These are phyloP conservation scores for Riparia riparia DNA, from an alignment of 2,113 vertebrate species.

Conservation along the genomic window DNA sequence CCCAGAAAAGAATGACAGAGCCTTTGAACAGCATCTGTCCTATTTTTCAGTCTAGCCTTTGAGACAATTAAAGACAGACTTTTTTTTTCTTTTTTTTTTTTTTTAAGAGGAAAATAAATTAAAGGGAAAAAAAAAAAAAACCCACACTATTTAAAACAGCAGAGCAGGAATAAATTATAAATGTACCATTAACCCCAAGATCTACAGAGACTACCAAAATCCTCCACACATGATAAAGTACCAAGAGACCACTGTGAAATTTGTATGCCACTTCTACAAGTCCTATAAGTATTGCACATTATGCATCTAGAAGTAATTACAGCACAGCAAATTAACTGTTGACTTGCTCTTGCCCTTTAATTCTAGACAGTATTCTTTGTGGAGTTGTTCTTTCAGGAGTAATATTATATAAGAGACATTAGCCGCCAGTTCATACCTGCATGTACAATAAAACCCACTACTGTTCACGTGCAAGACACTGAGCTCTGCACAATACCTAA, in stretches of 20 bases:
- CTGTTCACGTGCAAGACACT: neutral
- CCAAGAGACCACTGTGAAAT: constrained; percentile 33
- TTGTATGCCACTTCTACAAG: constrained; percentile 25
- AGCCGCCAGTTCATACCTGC: constrained; percentile 25
- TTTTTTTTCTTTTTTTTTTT: neutral
- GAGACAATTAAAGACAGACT: neutral
- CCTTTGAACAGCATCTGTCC: constrained; percentile 7
- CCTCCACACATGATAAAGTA: constrained; percentile 19
- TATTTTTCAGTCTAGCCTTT: neutral
- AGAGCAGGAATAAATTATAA: constrained; percentile 18
- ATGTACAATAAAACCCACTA: neutral
- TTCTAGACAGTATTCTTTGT: constrained; percentile 52
- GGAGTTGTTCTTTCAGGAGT: constrained; percentile 55
- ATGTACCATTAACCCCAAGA: neutral
- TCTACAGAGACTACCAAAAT: constrained; percentile 39
- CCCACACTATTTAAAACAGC: neutral
- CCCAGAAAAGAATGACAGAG: neutral
- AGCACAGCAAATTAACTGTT: constrained; percentile 66
- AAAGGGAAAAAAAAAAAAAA: neutral
- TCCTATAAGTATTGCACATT: constrained; percentile 46
- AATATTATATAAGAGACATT: constrained; percentile 18
- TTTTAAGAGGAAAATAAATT: neutral
- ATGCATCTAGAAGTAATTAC: constrained; percentile 65
- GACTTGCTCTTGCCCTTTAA: constrained; percentile 61
- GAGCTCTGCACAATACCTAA: neutral